These are phyloP conservation scores for Lepidurus packardi DNA, from an alignment of 1,140 invertebrate genomes.

Conservation along the genomic window DNA sequence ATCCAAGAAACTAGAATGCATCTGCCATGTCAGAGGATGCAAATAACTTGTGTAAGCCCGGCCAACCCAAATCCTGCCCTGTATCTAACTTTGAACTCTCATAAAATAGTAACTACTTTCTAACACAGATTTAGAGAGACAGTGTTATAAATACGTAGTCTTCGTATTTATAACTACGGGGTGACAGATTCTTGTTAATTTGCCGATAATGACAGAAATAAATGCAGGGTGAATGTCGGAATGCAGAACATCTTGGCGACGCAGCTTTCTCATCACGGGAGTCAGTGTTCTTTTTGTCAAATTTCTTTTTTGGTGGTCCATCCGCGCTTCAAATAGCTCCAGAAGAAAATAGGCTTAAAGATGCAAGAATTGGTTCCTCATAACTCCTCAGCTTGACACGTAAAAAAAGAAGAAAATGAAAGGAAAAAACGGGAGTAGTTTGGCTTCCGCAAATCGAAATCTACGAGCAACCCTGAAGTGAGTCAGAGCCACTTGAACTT, in stretches of 20 bases:
- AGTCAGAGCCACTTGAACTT: not conserved
- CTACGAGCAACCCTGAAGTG: not conserved
- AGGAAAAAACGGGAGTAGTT: not conserved
- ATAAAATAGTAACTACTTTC: not conserved
- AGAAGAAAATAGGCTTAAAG: not conserved
- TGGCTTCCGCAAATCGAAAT: conserved; percentile 1
- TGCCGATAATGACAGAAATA: not conserved
- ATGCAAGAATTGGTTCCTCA: not conserved
- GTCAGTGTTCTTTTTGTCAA: not conserved
- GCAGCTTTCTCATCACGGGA: not conserved
- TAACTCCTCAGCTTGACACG: not conserved
- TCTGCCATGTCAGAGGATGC: not conserved
- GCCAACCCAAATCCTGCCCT: not conserved
- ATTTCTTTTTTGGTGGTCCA: not conserved
- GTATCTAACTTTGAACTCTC: not conserved
- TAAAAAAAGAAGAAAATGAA: not conserved
- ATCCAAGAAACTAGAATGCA: not conserved
- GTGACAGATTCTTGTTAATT: conserved; percentile 22
- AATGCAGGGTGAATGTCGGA: not conserved
- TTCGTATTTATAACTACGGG: not conserved
- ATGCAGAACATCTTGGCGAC: not conserved
- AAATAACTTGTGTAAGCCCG: conserved; percentile 5
- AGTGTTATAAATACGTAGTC: not conserved
- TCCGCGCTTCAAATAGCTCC: not conserved
- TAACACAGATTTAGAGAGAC: not conserved